Conservation (phyloP, 2,113 vertebrate genomes). For the Gasterosteus nipponicus region DNA sequence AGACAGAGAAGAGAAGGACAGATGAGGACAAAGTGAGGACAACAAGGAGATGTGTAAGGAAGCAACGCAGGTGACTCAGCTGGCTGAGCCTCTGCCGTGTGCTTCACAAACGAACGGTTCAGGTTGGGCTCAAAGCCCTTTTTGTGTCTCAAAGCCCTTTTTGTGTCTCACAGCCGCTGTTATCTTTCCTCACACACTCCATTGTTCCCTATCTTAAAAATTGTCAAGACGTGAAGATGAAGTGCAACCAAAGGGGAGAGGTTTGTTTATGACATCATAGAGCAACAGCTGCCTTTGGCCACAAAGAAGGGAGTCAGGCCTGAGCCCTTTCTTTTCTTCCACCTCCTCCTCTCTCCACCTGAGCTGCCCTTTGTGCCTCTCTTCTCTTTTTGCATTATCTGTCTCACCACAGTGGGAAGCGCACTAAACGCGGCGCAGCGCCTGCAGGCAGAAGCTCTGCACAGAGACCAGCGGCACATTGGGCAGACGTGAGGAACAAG, state of each 20-base stretch:
- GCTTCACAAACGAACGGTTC: slow-evolving; percentile 37
- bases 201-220: slow-evolving; percentile 43
- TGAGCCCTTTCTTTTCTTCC: slow-evolving; percentile 9
- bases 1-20: background rate
- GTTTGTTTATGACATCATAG: slow-evolving; percentile 48
- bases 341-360: slow-evolving; percentile 18
- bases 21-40: background rate
- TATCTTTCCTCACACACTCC: slow-evolving; percentile 59
- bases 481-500: slow-evolving; percentile 23
- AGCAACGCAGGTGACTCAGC: slow-evolving; percentile 25
- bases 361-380: slow-evolving; percentile 14
- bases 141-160: slow-evolving; percentile 4
- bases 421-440: slow-evolving; percentile 27
- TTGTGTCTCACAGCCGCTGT: slow-evolving; percentile 2
- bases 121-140: slow-evolving; percentile 39
- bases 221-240: slow-evolving; percentile 55
- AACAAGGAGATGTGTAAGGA: background rate
- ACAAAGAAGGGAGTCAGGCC: slow-evolving; percentile 7
- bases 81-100: slow-evolving; percentile 13
- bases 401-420: slow-evolving; percentile 17
- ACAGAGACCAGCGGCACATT: slow-evolving; percentile 18
- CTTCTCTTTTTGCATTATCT: slow-evolving; percentile 16
- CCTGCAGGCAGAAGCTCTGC: slow-evolving; percentile 37
- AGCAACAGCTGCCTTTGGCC: slow-evolving; percentile 43
- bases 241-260: slow-evolving; percentile 38